Percentiles rank a stretch among this genome's conserved stretches.
These are phyloP conservation scores for Pelagia noctiluca DNA, from an alignment of 30 jellyfish, hydroid and myxozoan species.

Conservation along the genomic window DNA sequence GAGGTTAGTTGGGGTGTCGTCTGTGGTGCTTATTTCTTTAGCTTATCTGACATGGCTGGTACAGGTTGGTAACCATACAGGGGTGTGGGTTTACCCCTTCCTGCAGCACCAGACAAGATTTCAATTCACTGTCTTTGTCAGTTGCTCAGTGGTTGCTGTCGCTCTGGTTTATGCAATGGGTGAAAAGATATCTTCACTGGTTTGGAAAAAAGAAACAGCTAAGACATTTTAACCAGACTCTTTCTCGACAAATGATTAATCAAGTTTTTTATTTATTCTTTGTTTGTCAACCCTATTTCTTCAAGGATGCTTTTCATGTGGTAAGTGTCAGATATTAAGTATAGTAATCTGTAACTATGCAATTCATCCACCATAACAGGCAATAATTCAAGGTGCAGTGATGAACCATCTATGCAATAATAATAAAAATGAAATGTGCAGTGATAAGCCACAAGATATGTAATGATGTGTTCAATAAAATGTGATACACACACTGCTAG, in stretches of 20 bases:
- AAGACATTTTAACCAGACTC: not conserved
- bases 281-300: not conserved
- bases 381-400: too few species aligned
- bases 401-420: too few species aligned
- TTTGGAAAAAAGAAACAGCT: slow-evolving; percentile 26
- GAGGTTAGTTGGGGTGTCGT: slow-evolving; percentile 21
- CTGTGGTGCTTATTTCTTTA: not conserved
- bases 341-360: too few species aligned
- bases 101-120: slow-evolving; percentile 21
- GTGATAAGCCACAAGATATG: too few species aligned
- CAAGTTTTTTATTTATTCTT: not conserved
- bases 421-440: too few species aligned
- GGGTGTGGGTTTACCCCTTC: slow-evolving; percentile 49
- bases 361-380: too few species aligned
- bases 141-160: slow-evolving; percentile 3
- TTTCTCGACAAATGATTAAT: not conserved
- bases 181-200: slow-evolving; percentile 34
- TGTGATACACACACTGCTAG: too few species aligned
- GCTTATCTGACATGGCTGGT: slow-evolving; percentile 60
- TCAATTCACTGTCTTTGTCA: slow-evolving; percentile 26
- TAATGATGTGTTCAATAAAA: too few species aligned
- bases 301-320: too few species aligned
- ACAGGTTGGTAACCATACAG: slow-evolving; percentile 46
- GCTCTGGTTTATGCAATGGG: slow-evolving; percentile 43
- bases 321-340: too few species aligned